Conservation (phyloP, 2,888 invertebrate species). For the Apantesis nais region DNA sequence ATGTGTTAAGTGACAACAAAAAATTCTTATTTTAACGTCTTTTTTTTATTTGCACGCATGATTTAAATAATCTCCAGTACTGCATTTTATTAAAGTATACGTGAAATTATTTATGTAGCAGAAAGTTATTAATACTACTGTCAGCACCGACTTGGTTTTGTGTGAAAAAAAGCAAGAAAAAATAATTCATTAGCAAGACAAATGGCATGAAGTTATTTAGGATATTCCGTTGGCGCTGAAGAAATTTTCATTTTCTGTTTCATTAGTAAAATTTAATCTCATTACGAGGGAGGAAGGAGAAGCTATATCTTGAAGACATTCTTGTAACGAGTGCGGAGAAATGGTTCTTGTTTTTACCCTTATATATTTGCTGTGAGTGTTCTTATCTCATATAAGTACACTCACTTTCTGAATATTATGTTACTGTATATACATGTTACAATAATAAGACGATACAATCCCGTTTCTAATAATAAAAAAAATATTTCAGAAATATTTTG, state of each 20-base stretch:
- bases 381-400: slow-evolving; percentile 32
- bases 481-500: not conserved
- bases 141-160: slow-evolving; percentile 29
- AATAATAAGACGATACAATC: too few species aligned
- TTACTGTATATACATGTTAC: too few species aligned
- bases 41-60: not conserved
- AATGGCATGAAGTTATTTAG: slow-evolving; percentile 73
- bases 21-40: not conserved
- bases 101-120: slow-evolving; percentile 8
- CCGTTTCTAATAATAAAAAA: not conserved
- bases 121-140: slow-evolving; percentile 15
- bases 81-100: not conserved
- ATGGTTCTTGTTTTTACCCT: slow-evolving; percentile 54
- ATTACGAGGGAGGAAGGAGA: slow-evolving; percentile 66
- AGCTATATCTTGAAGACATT: slow-evolving; percentile 69
- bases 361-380: slow-evolving; percentile 52
- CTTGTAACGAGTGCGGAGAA: slow-evolving; percentile 63
- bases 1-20: too few species aligned
- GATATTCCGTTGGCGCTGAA: slow-evolving; percentile 66
- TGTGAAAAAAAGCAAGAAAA: slow-evolving; percentile 47
- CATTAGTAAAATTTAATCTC: slow-evolving; percentile 81
- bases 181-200: slow-evolving; percentile 69
- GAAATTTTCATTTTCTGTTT: slow-evolving; percentile 80
- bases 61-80: not conserved
- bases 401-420: not conserved